Evolutionary conservation across 2,113 vertebrate species (phyloP).

Genomic region (Laterallus jamaicensis): DNA sequence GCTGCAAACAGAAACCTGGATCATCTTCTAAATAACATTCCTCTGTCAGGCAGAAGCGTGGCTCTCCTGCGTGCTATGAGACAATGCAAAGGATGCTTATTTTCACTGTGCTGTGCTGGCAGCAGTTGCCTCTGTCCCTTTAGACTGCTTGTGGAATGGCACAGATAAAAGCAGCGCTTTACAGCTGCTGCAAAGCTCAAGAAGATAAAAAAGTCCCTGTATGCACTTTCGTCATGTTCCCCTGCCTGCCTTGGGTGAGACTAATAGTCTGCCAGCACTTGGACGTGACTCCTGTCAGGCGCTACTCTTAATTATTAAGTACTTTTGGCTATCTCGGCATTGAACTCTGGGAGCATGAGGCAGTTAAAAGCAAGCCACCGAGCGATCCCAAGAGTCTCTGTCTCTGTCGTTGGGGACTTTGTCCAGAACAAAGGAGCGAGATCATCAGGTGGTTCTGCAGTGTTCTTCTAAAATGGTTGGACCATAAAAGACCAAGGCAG

Average conservation of each 20-base stretch:
- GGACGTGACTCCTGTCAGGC: background rate
- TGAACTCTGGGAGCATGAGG: background rate
- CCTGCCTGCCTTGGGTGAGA: background rate
- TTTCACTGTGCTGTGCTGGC: background rate
- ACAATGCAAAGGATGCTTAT: background rate
- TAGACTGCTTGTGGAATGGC: background rate
- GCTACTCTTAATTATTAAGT: background rate
- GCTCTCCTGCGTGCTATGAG: background rate
- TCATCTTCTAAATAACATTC: background rate
- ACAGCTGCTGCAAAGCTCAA: slow-evolving; percentile 6
- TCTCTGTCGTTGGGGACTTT: background rate
- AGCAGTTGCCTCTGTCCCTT: background rate
- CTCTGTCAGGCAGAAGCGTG: background rate
- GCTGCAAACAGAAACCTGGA: background rate
- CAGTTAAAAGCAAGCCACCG: background rate
- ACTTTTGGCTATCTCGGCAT: slow-evolving; percentile 4
- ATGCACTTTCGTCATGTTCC: background rate
- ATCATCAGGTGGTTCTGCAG: background rate
- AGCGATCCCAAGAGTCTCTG: background rate
- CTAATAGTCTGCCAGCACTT: background rate
- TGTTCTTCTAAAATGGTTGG: background rate
- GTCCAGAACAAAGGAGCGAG: background rate
- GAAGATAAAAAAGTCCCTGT: slow-evolving; percentile 6
- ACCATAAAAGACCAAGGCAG: background rate
- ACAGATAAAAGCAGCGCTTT: slow-evolving; percentile 37